A percentile compares a stretch with the other conserved stretches of the same genome.
phyloP scores from a whole-genome alignment of 2,113 vertebrate species.

The Callorhinus ursinus region DNA sequence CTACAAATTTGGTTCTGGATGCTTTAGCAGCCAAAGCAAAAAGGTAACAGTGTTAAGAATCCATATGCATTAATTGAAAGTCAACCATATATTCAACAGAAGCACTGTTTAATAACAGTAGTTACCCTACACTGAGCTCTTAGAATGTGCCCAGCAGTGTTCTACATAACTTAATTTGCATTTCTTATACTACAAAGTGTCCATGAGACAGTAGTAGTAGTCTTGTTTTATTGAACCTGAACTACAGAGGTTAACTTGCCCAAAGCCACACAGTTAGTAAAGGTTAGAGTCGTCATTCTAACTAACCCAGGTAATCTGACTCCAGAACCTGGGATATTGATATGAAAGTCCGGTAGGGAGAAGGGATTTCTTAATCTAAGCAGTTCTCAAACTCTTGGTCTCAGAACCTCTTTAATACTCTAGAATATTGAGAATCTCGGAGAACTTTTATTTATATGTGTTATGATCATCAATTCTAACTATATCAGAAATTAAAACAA shows the following conservation, averaged over 20 bases:
- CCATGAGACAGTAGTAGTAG: background rate
- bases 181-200: background rate
- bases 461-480: background rate
- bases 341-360: background rate
- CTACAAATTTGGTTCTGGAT: background rate
- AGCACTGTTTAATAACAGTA: background rate
- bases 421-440: background rate
- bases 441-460: background rate
- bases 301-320: background rate
- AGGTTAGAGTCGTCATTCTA: background rate
- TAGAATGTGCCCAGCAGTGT: background rate
- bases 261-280: background rate
- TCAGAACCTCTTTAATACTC: background rate
- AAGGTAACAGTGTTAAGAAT: background rate
- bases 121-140: background rate
- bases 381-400: background rate
- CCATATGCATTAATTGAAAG: background rate
- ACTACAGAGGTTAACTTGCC: slow-evolving; percentile 26
- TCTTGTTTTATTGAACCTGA: background rate
- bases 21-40: background rate
- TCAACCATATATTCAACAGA: background rate
- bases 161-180: background rate
- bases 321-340: background rate
- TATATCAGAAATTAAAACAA: background rate
- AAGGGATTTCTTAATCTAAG: background rate